These are phyloP conservation scores for Gallinago jamesoni DNA, from an alignment of 2,113 vertebrate species.

Conservation along the genomic window DNA sequence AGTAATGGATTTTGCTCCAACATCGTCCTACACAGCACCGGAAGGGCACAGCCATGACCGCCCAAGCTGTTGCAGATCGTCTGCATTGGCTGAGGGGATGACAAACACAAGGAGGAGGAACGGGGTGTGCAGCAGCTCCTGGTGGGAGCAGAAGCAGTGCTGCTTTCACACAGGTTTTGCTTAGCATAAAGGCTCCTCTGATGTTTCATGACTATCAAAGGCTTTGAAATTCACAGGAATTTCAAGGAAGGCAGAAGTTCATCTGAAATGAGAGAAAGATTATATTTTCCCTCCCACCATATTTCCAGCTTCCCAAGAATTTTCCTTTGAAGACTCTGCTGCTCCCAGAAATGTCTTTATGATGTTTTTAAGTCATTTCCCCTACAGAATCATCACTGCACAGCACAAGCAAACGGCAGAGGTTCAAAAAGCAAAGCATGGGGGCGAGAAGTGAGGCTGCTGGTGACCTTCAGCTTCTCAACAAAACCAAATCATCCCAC, in stretches of 20 bases:
- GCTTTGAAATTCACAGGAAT: constrained; percentile 54
- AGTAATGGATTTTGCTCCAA: neutral
- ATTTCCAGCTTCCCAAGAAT: constrained; percentile 41
- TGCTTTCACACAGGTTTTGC: constrained; percentile 51
- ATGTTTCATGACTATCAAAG: constrained; percentile 50
- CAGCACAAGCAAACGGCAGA: neutral
- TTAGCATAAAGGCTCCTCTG: constrained; percentile 51
- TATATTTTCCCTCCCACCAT: constrained; percentile 28
- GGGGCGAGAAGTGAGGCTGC: neutral
- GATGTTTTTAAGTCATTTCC: neutral
- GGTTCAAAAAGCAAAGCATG: neutral
- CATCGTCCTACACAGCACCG: neutral
- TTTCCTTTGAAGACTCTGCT: constrained; percentile 25
- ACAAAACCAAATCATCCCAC: neutral
- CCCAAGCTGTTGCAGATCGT: neutral
- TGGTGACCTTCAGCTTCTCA: neutral
- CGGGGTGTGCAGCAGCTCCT: neutral
- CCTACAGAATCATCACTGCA: neutral
- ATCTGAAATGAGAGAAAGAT: constrained; percentile 53
- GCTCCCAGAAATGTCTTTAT: neutral
- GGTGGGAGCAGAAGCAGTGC: neutral
- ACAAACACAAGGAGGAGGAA: neutral
- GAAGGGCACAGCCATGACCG: neutral
- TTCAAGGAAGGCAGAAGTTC: constrained; percentile 57
- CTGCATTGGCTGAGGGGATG: neutral